phyloP scores from a whole-genome alignment of 2,113 vertebrate species.

The Stigmatopora nigra region DNA sequence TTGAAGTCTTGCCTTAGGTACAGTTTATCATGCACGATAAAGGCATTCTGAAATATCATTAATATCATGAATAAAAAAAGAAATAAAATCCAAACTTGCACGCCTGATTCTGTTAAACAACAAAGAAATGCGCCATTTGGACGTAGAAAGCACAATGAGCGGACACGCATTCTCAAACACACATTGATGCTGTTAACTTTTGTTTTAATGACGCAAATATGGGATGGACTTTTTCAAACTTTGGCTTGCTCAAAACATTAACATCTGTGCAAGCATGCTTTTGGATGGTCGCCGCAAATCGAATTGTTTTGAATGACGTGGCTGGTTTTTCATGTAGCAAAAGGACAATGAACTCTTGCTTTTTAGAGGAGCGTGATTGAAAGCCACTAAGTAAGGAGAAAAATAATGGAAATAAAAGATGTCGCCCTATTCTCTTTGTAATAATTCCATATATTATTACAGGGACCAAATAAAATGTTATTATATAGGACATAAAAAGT shows the following conservation, averaged over 20 bases:
- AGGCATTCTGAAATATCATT: background rate
- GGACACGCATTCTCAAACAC: slow-evolving; percentile 4
- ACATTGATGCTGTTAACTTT: background rate
- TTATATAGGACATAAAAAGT: no score
- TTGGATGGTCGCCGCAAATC: background rate
- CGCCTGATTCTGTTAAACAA: slow-evolving; percentile 1
- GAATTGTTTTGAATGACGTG: background rate
- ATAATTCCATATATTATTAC: no score
- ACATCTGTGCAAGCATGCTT: background rate
- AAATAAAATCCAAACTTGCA: slow-evolving; percentile 17
- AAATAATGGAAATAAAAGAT: background rate
- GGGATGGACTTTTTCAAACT: background rate
- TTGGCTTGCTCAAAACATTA: background rate
- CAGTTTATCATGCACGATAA: no score
- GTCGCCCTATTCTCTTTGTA: background rate
- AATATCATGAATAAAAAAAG: slow-evolving; percentile 1
- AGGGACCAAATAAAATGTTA: no score
- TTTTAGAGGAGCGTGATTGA: background rate
- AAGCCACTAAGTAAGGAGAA: background rate
- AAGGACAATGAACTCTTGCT: background rate
- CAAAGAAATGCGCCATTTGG: background rate
- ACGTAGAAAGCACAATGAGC: slow-evolving; percentile 10
- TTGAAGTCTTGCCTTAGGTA: no score
- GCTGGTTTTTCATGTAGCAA: no score
- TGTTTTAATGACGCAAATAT: background rate